Conservation (phyloP, 2,797 vertebrate species). For the Spatula versicolor region DNA sequence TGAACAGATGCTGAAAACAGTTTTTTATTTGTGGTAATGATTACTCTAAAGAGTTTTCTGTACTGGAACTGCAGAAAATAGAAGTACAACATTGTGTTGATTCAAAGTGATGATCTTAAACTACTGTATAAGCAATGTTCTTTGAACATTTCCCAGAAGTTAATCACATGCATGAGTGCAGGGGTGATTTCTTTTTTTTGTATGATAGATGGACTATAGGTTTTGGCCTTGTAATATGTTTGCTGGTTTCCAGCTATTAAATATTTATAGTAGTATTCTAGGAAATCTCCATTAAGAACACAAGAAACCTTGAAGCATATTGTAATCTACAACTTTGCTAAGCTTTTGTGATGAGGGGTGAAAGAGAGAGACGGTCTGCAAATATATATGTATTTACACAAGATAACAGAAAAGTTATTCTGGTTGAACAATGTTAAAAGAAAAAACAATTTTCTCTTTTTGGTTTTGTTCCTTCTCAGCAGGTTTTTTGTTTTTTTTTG, state of each 20-base stretch:
- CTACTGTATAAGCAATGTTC: background rate
- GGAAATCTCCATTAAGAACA: background rate
- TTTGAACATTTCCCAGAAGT: background rate
- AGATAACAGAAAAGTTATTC: background rate
- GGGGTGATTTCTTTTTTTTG: background rate
- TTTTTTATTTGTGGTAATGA: background rate
- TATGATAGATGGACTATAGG: background rate
- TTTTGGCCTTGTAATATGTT: background rate
- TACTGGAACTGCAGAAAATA: background rate
- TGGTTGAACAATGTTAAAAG: background rate
- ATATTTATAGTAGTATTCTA: background rate
- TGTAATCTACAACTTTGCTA: background rate
- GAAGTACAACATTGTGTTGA: background rate
- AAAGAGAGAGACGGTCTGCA: background rate
- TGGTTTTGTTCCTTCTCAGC: background rate
- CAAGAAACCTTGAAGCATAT: background rate
- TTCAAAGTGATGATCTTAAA: background rate
- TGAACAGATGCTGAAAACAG: background rate
- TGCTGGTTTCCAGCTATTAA: background rate
- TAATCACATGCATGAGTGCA: background rate
- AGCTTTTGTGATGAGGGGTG: background rate
- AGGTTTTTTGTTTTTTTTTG: background rate
- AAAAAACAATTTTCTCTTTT: background rate
- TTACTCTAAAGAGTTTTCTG: background rate
- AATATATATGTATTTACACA: background rate